Evolutionary conservation across 2,113 vertebrate species (phyloP), one percentile per base, ranked within the genome.

Genomic region (Cyphomyrus plagiostoma): DNA sequence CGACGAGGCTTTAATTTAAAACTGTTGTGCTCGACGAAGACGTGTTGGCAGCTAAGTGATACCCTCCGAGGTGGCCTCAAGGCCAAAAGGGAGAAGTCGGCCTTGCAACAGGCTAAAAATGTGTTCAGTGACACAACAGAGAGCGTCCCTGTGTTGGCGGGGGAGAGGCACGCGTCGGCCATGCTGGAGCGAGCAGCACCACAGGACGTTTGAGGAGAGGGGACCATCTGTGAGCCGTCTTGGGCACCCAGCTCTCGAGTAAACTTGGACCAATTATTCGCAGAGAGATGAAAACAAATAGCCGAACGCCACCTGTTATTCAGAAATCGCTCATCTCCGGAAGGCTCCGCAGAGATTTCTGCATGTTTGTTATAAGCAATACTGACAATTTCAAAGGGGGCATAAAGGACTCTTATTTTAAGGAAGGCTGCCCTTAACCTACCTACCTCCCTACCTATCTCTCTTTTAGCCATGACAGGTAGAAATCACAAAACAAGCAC

Each of bases 1-100:
- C 97, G 96, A 97, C 96, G 96, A 96, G 97, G 95, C 97, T 97
- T 96, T 98, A 95, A 98, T 98, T 97, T 97, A 97, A 98, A 97
- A 97, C 95, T 95, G 97, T 95, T 94, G 95, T 95, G 92, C 95
- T 96, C 95, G 94, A 95, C 94, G 94, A 89, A 92, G 94, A 96
- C 90, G 95, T 96, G 95, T 95, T 96, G 96, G 95, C 95, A 97
- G 96, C 96, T 94, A 95, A 96, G 93, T 93, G 94, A 94, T 96
- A 95, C 91, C 94, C 93, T 96, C 96, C 96, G 94, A 97, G 95
- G 95, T 94, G 95, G 96, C 95, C 94, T 96, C 94, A 95, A 94
- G 93, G 91, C 84, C 92, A 93, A 89, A 88, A 91, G 45, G 91
- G 94, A 92, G 88, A 86, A 94, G 92, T 93, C 92, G 92, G 89